Percentiles rank a stretch among this genome's conserved stretches.
These are phyloP conservation scores for Drosophila pseudotakahashii DNA, from an alignment of 2,888 invertebrate species.

Conservation along the genomic window DNA sequence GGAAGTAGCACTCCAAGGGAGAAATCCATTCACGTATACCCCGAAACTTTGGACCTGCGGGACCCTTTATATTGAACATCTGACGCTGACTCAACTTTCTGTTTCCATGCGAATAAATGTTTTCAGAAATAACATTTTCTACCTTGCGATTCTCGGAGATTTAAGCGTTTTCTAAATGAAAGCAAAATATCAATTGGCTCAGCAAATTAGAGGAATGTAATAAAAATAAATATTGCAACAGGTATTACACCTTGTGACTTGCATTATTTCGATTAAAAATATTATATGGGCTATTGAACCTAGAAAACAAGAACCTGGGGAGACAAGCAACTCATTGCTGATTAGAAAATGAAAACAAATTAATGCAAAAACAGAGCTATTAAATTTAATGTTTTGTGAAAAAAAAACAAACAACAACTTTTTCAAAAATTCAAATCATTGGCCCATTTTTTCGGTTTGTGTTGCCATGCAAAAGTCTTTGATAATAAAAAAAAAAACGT, in stretches of 20 bases:
- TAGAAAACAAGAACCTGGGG: neutral
- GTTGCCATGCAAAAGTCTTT: conserved; percentile 11
- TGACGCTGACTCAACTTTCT: conserved; percentile 24
- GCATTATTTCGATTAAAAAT: neutral
- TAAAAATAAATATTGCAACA: neutral
- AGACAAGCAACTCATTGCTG: neutral
- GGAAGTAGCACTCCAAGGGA: neutral
- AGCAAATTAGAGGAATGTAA: neutral
- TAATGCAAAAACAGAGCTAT: neutral
- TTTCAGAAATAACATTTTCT: neutral
- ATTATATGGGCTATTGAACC: neutral
- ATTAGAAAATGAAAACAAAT: conserved; percentile 3
- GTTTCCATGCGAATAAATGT: conserved; percentile 22
- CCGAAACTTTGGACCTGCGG: conserved; percentile 11
- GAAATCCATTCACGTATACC: conserved; percentile 24
- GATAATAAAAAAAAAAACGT: conserved; percentile 9
- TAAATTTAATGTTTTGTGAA: neutral
- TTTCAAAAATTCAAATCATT: neutral
- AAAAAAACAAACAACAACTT: neutral
- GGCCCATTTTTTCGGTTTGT: neutral
- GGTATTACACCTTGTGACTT: neutral
- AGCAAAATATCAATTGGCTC: neutral
- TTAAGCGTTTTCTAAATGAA: neutral
- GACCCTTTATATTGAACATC: conserved; percentile 28
- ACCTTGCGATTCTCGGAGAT: neutral